Evolutionary conservation across 2,113 vertebrate species (phyloP), one percentile per base, ranked within the genome.

Genomic region (Marmota monax): DNA sequence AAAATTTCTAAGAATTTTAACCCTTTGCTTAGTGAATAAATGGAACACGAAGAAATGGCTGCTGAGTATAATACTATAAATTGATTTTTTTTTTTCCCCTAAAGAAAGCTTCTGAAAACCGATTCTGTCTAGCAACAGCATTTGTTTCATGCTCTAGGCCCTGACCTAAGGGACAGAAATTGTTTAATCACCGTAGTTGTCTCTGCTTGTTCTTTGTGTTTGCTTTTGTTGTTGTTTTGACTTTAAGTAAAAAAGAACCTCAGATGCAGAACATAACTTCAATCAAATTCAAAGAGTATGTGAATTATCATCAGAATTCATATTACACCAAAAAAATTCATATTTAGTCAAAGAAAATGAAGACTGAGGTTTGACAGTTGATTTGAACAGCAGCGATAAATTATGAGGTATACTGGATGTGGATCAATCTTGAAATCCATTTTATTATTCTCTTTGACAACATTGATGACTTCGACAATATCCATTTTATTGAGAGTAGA

Each of bases 1-100:
- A 77, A 96, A 95, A 27, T 91, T 83, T 80, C 32, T 87, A 51
- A 58, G 58, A 95, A 88, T 32, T 92, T 94, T 45, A 73, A 80
- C 42, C 22, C n/a, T 86, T 85, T 94, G 13, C 29, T 11, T 70
- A 92, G 32, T 56, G 13, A 4, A 63, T 91, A 90, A 90, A 72
- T 88, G 14, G 20, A 18, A 65, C 13, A 45, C 42, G 45, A 89
- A 96, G 14, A 6, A 13, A 39, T 77, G 29, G 5, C 48, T 87
- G 37, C 20, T 87, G 37, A 95, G 34, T 83, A 23, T 48, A 89
- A 69, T 14, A 48, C 42, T 67, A 37, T 18, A 85, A 76, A 87
- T 82, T 80, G 48, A 94, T 84, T 94, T 94, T 72, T 37, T 37
- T 70, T 95, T 96, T 86, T 1, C 45, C 45, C 74, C 34, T 58